These are phyloP conservation scores for Acrocephalus kingi DNA, from an alignment of 2,113 vertebrate genomes.

Conservation along the genomic window DNA sequence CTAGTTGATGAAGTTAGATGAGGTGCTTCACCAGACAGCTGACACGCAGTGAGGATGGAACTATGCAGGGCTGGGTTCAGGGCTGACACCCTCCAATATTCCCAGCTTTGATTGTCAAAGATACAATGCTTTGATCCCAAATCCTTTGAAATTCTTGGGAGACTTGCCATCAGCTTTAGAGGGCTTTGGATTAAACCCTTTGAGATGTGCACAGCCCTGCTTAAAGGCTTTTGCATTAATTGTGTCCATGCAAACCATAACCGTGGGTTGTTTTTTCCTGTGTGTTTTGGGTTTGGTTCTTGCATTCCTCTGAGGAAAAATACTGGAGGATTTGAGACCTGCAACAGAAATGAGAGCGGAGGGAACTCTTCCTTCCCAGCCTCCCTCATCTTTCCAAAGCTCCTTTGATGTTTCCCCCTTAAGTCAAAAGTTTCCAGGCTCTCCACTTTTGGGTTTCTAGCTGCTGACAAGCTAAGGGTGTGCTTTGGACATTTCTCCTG, in stretches of 20 bases:
- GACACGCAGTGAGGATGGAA: neutral
- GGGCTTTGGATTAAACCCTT: neutral
- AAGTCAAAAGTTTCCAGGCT: constrained; percentile 10
- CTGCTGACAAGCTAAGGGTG: neutral
- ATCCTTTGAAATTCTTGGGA: neutral
- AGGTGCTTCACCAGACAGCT: neutral
- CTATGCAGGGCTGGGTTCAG: neutral
- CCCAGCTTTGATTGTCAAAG: neutral
- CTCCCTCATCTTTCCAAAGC: neutral
- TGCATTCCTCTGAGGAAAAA: neutral
- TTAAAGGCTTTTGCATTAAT: neutral
- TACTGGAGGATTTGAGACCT: neutral
- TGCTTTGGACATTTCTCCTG: neutral
- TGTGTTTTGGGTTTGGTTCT: neutral
- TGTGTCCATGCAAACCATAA: neutral
- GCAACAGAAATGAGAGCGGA: neutral
- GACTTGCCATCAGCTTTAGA: neutral
- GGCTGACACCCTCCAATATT: neutral
- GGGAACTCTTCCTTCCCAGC: neutral
- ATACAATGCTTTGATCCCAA: neutral
- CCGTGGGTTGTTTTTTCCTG: neutral
- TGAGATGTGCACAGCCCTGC: neutral
- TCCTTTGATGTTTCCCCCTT: neutral
- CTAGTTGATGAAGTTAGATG: neutral
- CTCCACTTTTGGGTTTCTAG: neutral